Base-by-base conservation (phyloP, 2,113 vertebrate genomes). In the Solea solea region DNA sequence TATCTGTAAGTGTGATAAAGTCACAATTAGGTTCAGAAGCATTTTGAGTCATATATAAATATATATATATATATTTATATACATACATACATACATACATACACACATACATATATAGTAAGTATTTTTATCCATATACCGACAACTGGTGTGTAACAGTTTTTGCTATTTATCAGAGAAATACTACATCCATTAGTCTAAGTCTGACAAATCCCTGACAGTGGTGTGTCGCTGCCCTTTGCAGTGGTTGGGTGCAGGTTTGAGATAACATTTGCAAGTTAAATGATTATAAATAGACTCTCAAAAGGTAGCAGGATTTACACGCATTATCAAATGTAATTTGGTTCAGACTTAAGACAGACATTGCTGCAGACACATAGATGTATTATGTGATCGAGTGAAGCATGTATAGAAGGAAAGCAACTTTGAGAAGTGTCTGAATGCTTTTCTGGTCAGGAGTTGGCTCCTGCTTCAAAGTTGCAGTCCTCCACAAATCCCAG, bases 401-500 rank as follows among this genome's bases (percentile, higher is more conserved):
- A 54, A 70, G 72, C 46, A 78, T 56, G 72, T 74, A 66, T 64
- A 59, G 65, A 50, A 46, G 54, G 55, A 63, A 64, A 11, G 39
- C 25, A 15, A 78, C 60, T 69, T 62, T 60, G 42, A 45, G 39
- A 82, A 65, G 51, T 39, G 51, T 69, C 54, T 41, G 28, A 71
- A 46, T 54, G 67, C 69, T 71, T 82, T 76, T 57, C 74, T 75
- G 64, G 42, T 65, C 57, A 62, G 49, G 61, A 70, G 64, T 70
- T 34, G 15, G 40, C 25, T 79, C 76, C 62, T 71, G 58, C 63
- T 80, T 39, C 25, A 25, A 46, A 70, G 65, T 69, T 66, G 82
- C 65, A 86, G 76, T 72, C 69, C 59, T 79, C 58, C 63, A 46
- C 54, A 42, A 50, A 55, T 72, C 84, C 81, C 52, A 86, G 75